phyloP scores from a whole-genome alignment of 1,140 invertebrate species.

The Papilio helenus region DNA sequence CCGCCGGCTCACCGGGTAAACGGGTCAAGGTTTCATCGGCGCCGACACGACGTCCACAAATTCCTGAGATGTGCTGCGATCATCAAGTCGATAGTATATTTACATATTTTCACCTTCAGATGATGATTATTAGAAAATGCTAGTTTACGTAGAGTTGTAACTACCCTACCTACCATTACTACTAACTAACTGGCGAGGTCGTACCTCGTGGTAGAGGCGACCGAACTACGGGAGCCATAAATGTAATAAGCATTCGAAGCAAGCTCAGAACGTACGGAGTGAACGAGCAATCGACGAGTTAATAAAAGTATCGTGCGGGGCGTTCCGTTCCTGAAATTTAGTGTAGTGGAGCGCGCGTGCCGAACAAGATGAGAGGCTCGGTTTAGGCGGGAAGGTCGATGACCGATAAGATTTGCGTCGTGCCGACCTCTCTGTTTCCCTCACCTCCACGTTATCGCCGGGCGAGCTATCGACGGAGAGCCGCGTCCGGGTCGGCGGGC shows the following conservation, averaged over 20 bases:
- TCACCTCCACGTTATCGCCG: constrained; percentile 55
- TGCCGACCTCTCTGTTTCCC: constrained; percentile 63
- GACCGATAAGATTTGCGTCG: constrained; percentile 77
- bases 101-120: background rate
- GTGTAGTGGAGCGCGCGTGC: constrained; percentile 58
- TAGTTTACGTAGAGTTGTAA: background rate
- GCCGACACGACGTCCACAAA: background rate
- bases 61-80: background rate
- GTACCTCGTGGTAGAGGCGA: background rate
- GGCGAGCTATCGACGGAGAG: constrained; percentile 56
- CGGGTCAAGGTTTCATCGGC: constrained; percentile 67
- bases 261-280: background rate
- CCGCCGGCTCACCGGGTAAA: constrained; percentile 45
- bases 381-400: constrained; percentile 80
- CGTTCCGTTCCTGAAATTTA: constrained; percentile 55
- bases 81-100: background rate
- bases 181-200: too few relatives aligned
- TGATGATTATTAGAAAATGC: background rate
- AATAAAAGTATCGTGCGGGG: constrained; percentile 34
- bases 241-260: background rate
- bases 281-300: background rate
- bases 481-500: constrained; percentile 37
- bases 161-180: too few relatives aligned
- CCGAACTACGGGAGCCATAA: background rate
- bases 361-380: constrained; percentile 75